These are phyloP conservation scores for Drosophila sordidapex DNA, from an alignment of 2,888 invertebrate species.

Conservation along the genomic window DNA sequence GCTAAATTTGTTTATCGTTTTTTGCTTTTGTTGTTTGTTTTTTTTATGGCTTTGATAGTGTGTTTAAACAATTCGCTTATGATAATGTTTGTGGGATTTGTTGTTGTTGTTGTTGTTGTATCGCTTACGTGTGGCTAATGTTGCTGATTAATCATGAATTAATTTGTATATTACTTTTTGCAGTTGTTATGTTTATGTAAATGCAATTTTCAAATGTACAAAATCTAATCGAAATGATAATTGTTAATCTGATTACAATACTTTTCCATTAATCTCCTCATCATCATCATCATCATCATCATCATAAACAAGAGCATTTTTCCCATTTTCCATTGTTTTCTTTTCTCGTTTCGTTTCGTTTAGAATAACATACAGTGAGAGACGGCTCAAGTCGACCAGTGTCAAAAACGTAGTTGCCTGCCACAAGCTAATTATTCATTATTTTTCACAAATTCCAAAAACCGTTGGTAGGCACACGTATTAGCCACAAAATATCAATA, in stretches of 20 bases:
- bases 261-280: slow-evolving; percentile 16
- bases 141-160: slow-evolving; percentile 68
- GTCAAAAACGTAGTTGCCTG: no score
- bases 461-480: no score
- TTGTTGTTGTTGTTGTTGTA: slow-evolving; percentile 37
- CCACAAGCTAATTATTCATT: no score
- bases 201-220: slow-evolving; percentile 73
- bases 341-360: slow-evolving; percentile 2
- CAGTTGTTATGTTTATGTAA: slow-evolving; percentile 50
- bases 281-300: slow-evolving; percentile 40
- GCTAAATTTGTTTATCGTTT: slow-evolving; percentile 60
- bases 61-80: slow-evolving; percentile 63
- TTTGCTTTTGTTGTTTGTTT: slow-evolving; percentile 9
- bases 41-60: slow-evolving; percentile 70
- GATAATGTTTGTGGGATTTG: slow-evolving; percentile 61
- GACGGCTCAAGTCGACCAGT: no score
- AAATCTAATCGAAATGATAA: slow-evolving; percentile 69
- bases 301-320: slow-evolving; percentile 37
- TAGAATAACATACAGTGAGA: slow-evolving; percentile 17
- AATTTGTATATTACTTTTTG: slow-evolving; percentile 39
- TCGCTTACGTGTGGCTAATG: slow-evolving; percentile 68
- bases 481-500: no score
- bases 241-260: slow-evolving; percentile 35
- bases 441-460: no score
- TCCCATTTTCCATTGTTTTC: slow-evolving; percentile 9